Base-by-base conservation (phyloP, 2,113 vertebrate genomes). In the Bostrychus sinensis region DNA sequence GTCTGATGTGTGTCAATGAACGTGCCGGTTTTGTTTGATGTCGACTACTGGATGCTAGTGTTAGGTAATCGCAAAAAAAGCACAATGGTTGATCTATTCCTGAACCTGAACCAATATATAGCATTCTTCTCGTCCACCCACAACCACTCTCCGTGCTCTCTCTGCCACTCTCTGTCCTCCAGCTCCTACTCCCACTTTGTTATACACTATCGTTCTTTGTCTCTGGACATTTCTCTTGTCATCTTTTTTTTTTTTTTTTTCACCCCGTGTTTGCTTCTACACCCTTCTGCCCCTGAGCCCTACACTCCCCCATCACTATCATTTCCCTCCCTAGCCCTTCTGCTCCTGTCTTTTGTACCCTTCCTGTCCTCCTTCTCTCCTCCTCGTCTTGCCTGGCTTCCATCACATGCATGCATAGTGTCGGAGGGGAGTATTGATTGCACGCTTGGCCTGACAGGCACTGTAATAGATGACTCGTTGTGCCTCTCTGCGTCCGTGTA, bases 1-100 rank as follows among this genome's bases (percentile, higher is more conserved):
- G 14, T 70, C 62, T 53, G 62, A 16, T 55, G 71, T 69, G 67
- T 81, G 67, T 72, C 53, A 62, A 12, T 59, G 72, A 51, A 62
- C 42, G 56, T 55, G 62, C 62, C n/a, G 61, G 39, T 56, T 62
- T 42, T 79, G 63, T 81, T 83, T 84, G 72, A 83, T 82, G 75
- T 86, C 78, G 78, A 85, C 80, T 80, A 78, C 70, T 84, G 82
- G 70, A 51, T 69, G 80, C 81, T 73, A 74, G 69, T 5, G 56
- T 88, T 90, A 84, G 81, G 79, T 89, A 87, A 86, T 89, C 83
- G 78, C 70, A 80, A 75, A 86, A 75, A 48, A 48, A 48, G n/a
- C 75, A 86, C 76, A 82, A 89, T 88, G 80, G 81, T 77, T 80
- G 80, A 81, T 88, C 85, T 89, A 88, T 89, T 89, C 81, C 85